phyloP scores from a whole-genome alignment of 2,113 vertebrate genomes.

The Lepus timidus region DNA sequence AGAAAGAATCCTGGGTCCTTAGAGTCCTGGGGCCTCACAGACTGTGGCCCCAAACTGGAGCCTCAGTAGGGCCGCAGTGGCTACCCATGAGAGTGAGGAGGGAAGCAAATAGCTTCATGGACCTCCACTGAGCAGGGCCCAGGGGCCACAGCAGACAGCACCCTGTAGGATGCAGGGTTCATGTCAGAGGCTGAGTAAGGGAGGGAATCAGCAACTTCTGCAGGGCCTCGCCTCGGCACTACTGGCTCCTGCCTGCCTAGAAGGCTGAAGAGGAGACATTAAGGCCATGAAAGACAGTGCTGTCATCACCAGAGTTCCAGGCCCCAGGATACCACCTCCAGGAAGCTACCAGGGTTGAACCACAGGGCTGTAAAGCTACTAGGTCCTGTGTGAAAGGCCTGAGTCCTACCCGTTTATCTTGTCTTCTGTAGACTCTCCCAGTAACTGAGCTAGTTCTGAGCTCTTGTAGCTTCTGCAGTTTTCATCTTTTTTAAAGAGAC shows the following conservation, averaged over 20 bases:
- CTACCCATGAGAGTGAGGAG: background rate
- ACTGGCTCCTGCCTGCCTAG: slow-evolving; percentile 21
- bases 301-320: background rate
- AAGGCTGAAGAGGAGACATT: background rate
- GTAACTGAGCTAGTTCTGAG: slow-evolving; percentile 42
- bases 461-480: slow-evolving; percentile 43
- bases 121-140: slow-evolving; percentile 23
- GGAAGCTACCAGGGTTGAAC: slow-evolving; percentile 49
- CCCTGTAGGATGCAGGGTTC: slow-evolving; percentile 46
- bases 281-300: background rate
- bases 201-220: slow-evolving; percentile 61
- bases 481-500: slow-evolving; percentile 25
- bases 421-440: background rate
- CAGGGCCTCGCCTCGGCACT: background rate
- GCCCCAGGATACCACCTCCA: slow-evolving; percentile 24
- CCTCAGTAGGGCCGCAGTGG: background rate
- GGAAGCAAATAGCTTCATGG: slow-evolving; percentile 40
- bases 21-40: background rate
- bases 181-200: slow-evolving; percentile 63
- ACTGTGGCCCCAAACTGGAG: background rate
- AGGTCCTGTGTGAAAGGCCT: background rate
- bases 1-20: background rate
- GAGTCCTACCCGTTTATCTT: slow-evolving; percentile 10
- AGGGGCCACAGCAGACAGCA: slow-evolving; percentile 53
- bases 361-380: slow-evolving; percentile 26